Evolutionary conservation across 2,888 invertebrate genomes (phyloP).

Genomic region (Sycophila texana): DNA sequence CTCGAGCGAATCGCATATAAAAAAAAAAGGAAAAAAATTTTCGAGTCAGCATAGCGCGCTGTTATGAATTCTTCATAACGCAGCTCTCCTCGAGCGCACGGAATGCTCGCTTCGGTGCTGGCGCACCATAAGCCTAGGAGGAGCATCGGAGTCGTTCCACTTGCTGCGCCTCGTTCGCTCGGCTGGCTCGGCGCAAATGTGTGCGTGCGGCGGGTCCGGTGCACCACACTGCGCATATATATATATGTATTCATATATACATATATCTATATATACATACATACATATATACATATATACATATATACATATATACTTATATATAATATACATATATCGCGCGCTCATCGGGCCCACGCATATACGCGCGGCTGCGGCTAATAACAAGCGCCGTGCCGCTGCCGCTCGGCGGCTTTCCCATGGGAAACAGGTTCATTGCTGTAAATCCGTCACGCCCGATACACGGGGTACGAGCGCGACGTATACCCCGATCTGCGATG

Average conservation of each 20-base stretch:
- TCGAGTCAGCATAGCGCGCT: not conserved
- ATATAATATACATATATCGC: slow-evolving; percentile 5
- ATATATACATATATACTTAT: slow-evolving; percentile 13
- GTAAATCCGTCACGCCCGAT: slow-evolving; percentile 55
- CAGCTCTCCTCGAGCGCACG: not conserved
- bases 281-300: slow-evolving; percentile 1
- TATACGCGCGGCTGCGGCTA: not conserved
- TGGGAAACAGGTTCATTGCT: slow-evolving; percentile 53
- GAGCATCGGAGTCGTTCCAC: slow-evolving; percentile 61
- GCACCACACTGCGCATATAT: not conserved
- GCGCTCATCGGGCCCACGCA: not conserved
- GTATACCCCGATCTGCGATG: slow-evolving; percentile 1
- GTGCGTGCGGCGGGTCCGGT: slow-evolving; percentile 7
- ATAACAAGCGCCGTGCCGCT: slow-evolving; percentile 37
- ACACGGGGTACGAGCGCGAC: not conserved
- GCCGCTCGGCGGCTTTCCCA: slow-evolving; percentile 50
- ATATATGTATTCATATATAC: slow-evolving; percentile 5
- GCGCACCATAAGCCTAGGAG: slow-evolving; percentile 2
- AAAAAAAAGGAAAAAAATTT: not conserved
- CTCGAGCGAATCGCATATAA: not conserved
- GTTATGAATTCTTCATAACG: too few species aligned
- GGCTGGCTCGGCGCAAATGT: slow-evolving; percentile 58
- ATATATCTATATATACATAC: too few species aligned
- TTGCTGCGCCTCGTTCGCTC: slow-evolving; percentile 60
- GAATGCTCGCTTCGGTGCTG: not conserved